Conservation (phyloP, 2,113 vertebrate species). For the Halcyon senegalensis region DNA sequence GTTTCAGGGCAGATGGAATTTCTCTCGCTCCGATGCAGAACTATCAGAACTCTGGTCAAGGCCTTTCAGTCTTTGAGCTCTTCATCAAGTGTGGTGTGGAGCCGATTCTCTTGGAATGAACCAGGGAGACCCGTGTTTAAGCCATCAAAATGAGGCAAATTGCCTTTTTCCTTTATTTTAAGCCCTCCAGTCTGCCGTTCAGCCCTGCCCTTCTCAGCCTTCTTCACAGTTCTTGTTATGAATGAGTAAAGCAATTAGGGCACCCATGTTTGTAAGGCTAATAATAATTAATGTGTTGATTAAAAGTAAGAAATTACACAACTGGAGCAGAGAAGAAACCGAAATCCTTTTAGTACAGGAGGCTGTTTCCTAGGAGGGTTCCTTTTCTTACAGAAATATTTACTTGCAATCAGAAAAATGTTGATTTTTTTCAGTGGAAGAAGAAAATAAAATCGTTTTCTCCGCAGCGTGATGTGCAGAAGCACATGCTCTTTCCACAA, state of each 20-base stretch:
- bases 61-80: not conserved
- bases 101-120: not conserved
- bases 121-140: not conserved
- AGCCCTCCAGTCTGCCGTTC: not conserved
- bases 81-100: not conserved
- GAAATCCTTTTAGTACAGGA: not conserved
- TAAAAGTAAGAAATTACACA: not conserved
- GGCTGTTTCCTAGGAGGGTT: not conserved
- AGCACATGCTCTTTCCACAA: too few relatives aligned
- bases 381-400: not conserved
- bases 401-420: not conserved
- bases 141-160: not conserved
- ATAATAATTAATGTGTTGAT: not conserved
- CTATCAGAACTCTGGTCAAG: not conserved
- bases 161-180: not conserved
- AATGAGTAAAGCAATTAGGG: not conserved
- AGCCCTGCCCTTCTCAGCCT: not conserved
- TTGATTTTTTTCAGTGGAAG: not conserved
- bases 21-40: not conserved
- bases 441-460: not conserved
- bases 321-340: not conserved
- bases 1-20: not conserved
- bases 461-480: not conserved
- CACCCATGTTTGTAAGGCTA: not conserved
- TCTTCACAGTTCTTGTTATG: not conserved